A percentile compares a stretch with the other conserved stretches of the same genome.
Conservation (phyloP, 2,113 vertebrate genomes). For the Phyllostomus discolor region DNA sequence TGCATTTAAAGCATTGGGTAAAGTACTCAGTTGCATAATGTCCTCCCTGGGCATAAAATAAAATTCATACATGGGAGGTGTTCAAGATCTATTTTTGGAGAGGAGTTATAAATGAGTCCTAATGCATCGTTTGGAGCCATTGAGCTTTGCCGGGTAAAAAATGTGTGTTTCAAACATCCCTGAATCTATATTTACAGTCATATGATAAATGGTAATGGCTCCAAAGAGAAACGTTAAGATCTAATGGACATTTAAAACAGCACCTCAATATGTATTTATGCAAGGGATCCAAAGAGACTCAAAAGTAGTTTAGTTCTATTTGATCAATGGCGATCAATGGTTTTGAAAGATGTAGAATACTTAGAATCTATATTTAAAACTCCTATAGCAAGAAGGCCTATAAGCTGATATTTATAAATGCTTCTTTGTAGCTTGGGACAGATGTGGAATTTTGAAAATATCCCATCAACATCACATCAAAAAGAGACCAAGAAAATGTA, state of each 20-base stretch:
- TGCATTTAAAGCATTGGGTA: conserved; percentile 70
- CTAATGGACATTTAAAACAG: conserved; percentile 72
- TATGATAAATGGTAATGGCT: conserved; percentile 71
- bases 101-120: conserved; percentile 60
- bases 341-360: conserved; percentile 61
- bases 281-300: conserved; percentile 54
- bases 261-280: conserved; percentile 71
- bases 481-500: conserved; percentile 57
- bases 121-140: conserved; percentile 68
- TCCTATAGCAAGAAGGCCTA: conserved; percentile 44
- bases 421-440: conserved; percentile 53
- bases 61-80: conserved; percentile 36
- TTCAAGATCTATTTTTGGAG: conserved; percentile 52
- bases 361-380: conserved; percentile 62
- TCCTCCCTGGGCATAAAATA: conserved; percentile 48
- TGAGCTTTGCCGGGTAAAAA: conserved; percentile 70
- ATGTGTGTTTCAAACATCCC: conserved; percentile 69
- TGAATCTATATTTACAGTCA: conserved; percentile 74
- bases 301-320: conserved; percentile 62
- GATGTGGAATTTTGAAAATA: conserved; percentile 62
- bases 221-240: conserved; percentile 66
- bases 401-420: conserved; percentile 28
- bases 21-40: conserved; percentile 52
- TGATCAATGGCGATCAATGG: conserved; percentile 68
- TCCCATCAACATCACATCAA: conserved; percentile 49